Evolutionary conservation across 2,888 invertebrate genomes (phyloP).

Genomic region (Fragum sueziense): DNA sequence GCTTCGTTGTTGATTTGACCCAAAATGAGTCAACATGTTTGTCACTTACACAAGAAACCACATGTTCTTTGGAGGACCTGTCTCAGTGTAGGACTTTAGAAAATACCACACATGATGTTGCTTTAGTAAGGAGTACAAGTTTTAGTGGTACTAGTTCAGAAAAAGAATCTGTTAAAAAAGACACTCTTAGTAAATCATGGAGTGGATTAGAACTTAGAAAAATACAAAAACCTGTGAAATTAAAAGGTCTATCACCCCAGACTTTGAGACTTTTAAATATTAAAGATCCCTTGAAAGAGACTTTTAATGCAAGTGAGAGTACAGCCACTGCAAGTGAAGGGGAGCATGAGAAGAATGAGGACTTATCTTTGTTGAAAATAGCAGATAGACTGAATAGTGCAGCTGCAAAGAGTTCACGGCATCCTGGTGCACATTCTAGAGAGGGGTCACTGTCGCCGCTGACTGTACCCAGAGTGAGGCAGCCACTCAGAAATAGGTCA

Average conservation of each 20-base stretch:
- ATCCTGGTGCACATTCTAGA: slow-evolving; percentile 11
- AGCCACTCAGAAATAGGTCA: slow-evolving; percentile 1
- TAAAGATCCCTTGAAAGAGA: slow-evolving; percentile 62
- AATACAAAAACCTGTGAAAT: not conserved
- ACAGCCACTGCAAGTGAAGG: slow-evolving; percentile 32
- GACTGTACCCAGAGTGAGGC: not conserved
- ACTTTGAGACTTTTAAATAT: slow-evolving; percentile 73
- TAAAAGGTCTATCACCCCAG: slow-evolving; percentile 66
- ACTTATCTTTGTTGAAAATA: slow-evolving; percentile 69
- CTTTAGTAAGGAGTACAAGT: slow-evolving; percentile 35
- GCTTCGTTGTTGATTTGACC: slow-evolving; percentile 52
- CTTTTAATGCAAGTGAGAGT: slow-evolving; percentile 25
- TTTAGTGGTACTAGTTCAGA: slow-evolving; percentile 33
- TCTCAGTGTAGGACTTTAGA: not conserved
- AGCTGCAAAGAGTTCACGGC: slow-evolving; percentile 64
- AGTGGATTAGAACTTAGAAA: not conserved
- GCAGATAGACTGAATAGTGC: slow-evolving; percentile 77
- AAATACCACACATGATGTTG: not conserved
- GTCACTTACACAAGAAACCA: slow-evolving; percentile 14
- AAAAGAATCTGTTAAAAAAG: not conserved
- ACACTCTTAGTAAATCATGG: slow-evolving; percentile 62
- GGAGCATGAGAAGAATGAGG: slow-evolving; percentile 52
- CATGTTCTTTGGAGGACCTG: not conserved
- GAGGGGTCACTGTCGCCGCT: not conserved
- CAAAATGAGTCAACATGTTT: slow-evolving; percentile 23